Conservation (phyloP, 2,113 vertebrate genomes). For the Eptesicus fuscus region DNA sequence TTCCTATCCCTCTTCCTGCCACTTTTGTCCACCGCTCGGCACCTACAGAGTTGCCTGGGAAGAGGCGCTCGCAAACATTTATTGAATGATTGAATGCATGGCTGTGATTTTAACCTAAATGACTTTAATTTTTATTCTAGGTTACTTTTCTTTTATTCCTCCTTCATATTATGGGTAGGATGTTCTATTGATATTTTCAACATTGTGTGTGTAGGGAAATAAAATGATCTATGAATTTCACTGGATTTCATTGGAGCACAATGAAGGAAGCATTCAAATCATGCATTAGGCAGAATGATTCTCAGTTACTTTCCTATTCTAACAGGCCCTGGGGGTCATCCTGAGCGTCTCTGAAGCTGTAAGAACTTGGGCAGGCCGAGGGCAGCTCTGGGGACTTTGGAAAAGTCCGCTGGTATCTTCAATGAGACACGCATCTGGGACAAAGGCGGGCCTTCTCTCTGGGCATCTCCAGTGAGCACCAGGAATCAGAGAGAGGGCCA, state of each 20-base stretch:
- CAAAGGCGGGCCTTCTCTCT: background rate
- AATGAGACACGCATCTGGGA: rapidly evolving
- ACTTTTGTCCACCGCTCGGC: rapidly evolving
- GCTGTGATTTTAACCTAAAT: background rate
- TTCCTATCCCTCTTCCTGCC: background rate
- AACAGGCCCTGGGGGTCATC: background rate
- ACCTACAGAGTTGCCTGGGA: background rate
- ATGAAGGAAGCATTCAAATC: background rate
- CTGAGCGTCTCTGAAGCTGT: background rate
- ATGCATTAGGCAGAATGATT: background rate
- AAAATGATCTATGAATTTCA: background rate
- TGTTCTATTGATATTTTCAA: background rate
- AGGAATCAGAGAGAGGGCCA: background rate
- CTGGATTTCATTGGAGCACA: background rate
- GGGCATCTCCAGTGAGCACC: rapidly evolving
- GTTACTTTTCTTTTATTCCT: background rate
- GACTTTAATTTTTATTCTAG: background rate
- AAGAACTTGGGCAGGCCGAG: background rate
- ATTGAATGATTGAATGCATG: background rate
- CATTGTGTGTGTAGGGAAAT: background rate
- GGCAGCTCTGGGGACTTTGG: background rate
- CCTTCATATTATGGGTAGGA: background rate
- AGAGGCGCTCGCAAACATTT: too few relatives aligned
- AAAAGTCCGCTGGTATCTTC: background rate
- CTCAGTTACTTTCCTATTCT: background rate